A percentile compares a stretch with the other conserved stretches of the same genome.
Evolutionary conservation across 2,797 vertebrate species (phyloP).

Genomic region (Microchirus variegatus): DNA sequence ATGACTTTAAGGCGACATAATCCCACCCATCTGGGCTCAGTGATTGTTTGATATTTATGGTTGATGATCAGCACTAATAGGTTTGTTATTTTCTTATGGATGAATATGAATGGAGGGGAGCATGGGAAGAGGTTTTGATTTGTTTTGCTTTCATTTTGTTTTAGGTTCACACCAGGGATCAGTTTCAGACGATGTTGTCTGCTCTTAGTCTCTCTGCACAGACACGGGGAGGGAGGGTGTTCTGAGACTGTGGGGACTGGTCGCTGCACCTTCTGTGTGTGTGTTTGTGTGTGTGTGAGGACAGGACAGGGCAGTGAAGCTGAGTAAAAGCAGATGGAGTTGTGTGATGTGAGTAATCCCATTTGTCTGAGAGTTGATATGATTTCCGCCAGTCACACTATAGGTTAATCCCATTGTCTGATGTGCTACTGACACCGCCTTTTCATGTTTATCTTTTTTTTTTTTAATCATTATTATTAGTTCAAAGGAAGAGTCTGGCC

Average conservation of each 20-base stretch:
- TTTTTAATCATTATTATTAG: not conserved
- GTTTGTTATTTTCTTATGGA: slow-evolving; percentile 85
- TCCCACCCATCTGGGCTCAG: slow-evolving; percentile 88
- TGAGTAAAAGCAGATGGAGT: slow-evolving; percentile 35
- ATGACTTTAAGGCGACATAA: slow-evolving; percentile 89
- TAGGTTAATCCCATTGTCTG: not conserved
- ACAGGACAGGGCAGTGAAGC: not conserved
- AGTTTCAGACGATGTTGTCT: slow-evolving; percentile 55
- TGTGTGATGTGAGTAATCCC: too few relatives aligned
- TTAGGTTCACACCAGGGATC: slow-evolving; percentile 56
- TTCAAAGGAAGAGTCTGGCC: not conserved
- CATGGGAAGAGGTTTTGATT: slow-evolving; percentile 65
- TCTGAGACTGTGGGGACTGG: slow-evolving; percentile 29
- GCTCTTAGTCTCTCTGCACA: slow-evolving; percentile 22
- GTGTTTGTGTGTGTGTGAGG: slow-evolving; percentile 30
- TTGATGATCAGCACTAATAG: slow-evolving; percentile 86
- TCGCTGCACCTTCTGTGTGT: slow-evolving; percentile 20
- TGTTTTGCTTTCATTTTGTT: slow-evolving; percentile 84
- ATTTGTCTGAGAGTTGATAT: slow-evolving; percentile 1
- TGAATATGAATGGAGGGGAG: slow-evolving; percentile 67
- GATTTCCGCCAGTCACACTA: slow-evolving; percentile 1
- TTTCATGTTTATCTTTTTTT: not conserved
- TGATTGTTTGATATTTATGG: slow-evolving; percentile 88
- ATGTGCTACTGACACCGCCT: not conserved
- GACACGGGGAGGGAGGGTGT: slow-evolving; percentile 3